A percentile compares a stretch with the other conserved stretches of the same genome.
These are phyloP conservation scores for Patella vulgata DNA, from an alignment of 1,140 invertebrate species.

Conservation along the genomic window DNA sequence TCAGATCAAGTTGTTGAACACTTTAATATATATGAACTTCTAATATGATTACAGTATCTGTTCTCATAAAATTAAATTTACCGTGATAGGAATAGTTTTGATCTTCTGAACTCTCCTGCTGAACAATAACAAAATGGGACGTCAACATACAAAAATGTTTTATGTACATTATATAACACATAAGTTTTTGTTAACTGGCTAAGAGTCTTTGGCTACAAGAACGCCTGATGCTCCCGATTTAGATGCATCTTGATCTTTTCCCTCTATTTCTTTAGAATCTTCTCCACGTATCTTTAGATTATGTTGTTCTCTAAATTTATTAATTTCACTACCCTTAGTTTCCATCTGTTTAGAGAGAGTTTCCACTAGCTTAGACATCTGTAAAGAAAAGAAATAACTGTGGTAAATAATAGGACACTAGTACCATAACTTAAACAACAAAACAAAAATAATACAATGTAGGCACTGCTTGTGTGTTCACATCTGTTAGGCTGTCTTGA, in stretches of 20 bases:
- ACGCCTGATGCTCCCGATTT: constrained; percentile 45
- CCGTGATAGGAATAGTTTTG: no score
- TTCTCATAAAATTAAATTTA: no score
- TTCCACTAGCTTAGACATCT: constrained; percentile 82
- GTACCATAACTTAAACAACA: no score
- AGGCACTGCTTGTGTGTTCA: background rate
- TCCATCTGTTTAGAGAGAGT: constrained; percentile 82
- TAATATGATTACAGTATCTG: no score
- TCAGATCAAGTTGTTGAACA: no score
- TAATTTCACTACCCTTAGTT: constrained; percentile 90
- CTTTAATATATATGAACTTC: no score
- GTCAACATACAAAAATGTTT: no score
- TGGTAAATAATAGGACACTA: no score
- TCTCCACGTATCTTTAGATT: constrained; percentile 76
- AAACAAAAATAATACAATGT: no score
- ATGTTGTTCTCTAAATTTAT: constrained; percentile 91
- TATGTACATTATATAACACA: no score
- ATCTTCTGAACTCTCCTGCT: no score
- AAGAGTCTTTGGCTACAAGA: constrained; percentile 48
- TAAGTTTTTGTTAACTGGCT: background rate
- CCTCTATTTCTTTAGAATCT: constrained; percentile 51
- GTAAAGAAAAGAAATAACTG: constrained; percentile 32
- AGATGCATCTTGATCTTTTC: constrained; percentile 40
- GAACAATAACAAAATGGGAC: no score
- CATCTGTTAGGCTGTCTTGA: background rate